phyloP scores from a whole-genome alignment of 2,797 vertebrate species.

The Numenius phaeopus region DNA sequence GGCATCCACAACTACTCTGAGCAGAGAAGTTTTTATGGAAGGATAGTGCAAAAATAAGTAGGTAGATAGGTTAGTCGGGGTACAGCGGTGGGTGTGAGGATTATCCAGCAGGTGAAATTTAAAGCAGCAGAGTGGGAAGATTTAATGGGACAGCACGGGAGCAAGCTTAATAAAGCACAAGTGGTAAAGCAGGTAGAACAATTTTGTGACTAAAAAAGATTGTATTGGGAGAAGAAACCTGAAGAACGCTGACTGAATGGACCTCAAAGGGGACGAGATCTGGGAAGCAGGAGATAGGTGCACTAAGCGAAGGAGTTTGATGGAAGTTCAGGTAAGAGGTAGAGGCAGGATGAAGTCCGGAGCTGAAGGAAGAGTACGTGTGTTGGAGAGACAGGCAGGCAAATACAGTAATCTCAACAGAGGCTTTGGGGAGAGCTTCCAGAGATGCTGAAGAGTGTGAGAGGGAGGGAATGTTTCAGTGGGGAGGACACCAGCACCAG shows the following conservation, averaged over 20 bases:
- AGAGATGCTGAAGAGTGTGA: background rate
- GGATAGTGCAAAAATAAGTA: background rate
- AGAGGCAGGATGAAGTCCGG: background rate
- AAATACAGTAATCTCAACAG: background rate
- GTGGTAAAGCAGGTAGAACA: background rate
- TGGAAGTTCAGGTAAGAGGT: background rate
- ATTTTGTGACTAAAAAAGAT: background rate
- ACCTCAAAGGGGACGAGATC: background rate
- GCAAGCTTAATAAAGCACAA: background rate
- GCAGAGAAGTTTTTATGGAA: background rate
- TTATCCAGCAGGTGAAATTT: background rate
- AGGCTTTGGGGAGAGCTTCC: background rate
- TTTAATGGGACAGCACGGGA: background rate
- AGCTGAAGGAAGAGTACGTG: background rate
- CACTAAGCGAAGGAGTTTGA: background rate
- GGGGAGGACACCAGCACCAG: background rate
- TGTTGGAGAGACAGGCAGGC: background rate
- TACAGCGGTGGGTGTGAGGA: background rate
- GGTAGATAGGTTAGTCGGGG: background rate
- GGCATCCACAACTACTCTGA: background rate
- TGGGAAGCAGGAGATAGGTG: background rate
- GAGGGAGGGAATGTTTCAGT: background rate
- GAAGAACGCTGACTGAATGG: background rate
- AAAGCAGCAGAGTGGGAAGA: background rate
- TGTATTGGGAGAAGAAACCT: background rate